Percentiles rank a stretch among this genome's conserved stretches.
phyloP scores from a whole-genome alignment of 92 coral and sea anemone genomes.

The Epizoanthus illoricatus region DNA sequence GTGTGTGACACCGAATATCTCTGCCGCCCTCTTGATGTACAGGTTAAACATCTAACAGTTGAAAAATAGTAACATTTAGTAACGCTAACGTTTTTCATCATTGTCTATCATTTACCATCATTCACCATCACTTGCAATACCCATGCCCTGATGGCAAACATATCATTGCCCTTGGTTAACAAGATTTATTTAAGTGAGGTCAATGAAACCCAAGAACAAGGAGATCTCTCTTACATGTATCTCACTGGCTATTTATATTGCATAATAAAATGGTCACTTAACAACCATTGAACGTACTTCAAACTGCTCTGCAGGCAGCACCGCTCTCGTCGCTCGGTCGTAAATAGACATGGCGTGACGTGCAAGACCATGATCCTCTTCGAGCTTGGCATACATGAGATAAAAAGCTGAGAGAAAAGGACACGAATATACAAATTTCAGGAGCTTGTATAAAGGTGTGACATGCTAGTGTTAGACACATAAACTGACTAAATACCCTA shows the following conservation, averaged over 20 bases:
- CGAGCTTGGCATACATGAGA: conserved; percentile 96
- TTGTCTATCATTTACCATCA: no score
- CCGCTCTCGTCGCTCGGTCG: conserved; percentile 94
- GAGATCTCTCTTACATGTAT: background rate
- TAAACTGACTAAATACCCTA: no score
- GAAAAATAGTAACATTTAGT: conserved; percentile 8
- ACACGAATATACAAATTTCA: background rate
- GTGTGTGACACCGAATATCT: conserved; percentile 98
- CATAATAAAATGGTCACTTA: no score
- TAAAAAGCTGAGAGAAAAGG: conserved; percentile 66
- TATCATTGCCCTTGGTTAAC: background rate
- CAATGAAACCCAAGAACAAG: background rate
- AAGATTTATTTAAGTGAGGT: no score
- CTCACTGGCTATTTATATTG: no score
- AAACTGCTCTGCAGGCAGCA: conserved; percentile 90
- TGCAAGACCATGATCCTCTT: conserved; percentile 98
- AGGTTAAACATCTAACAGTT: conserved; percentile 82
- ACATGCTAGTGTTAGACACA: no score
- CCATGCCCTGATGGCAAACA: background rate
- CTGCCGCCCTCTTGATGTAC: conserved; percentile 97
- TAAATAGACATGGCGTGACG: conserved; percentile 99
- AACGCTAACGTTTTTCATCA: background rate
- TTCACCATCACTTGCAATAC: no score
- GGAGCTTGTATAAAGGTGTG: no score
- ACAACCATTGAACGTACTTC: conserved; percentile 54